These are phyloP conservation scores for Elaeidobius kamerunicus DNA, from an alignment of 2,888 invertebrate species.

Conservation along the genomic window DNA sequence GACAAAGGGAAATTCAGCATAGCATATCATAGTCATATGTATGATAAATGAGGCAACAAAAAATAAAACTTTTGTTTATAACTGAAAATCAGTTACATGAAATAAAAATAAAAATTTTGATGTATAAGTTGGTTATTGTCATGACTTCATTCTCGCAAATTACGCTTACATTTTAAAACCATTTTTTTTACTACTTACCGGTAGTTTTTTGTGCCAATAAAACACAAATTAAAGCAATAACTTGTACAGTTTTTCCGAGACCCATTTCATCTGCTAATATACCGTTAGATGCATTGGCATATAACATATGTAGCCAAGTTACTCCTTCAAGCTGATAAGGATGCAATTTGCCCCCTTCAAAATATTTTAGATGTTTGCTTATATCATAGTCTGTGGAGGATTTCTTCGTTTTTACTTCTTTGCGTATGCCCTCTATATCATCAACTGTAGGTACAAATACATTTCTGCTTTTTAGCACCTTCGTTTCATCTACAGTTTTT, in stretches of 20 bases:
- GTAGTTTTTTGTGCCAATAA: slow-evolving; percentile 64
- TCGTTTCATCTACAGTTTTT: slow-evolving; percentile 16
- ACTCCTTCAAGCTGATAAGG: slow-evolving; percentile 66
- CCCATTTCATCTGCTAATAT: slow-evolving; percentile 98
- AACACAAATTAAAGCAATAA: slow-evolving; percentile 83
- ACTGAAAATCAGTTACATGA: too few species aligned
- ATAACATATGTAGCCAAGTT: slow-evolving; percentile 50
- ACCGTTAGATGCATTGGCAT: slow-evolving; percentile 77
- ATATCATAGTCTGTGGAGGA: slow-evolving; percentile 15
- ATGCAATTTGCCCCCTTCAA: slow-evolving; percentile 52
- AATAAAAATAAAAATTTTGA: too few species aligned
- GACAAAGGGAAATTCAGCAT: too few species aligned
- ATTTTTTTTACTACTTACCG: too few species aligned
- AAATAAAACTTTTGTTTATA: too few species aligned
- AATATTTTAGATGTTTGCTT: slow-evolving; percentile 35
- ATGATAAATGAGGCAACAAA: too few species aligned
- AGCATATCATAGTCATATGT: too few species aligned
- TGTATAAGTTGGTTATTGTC: too few species aligned
- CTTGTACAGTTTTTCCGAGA: slow-evolving; percentile 86
- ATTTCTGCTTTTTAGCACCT: slow-evolving; percentile 30
- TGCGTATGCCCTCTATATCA: slow-evolving; percentile 26
- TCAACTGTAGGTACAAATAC: slow-evolving; percentile 27
- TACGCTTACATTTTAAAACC: too few species aligned
- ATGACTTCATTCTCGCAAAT: too few species aligned
- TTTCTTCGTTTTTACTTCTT: slow-evolving; percentile 17